Percentiles rank a stretch among this genome's conserved stretches.
These are phyloP conservation scores for Philereme transversata DNA, from an alignment of 2,888 invertebrate species.

Conservation along the genomic window DNA sequence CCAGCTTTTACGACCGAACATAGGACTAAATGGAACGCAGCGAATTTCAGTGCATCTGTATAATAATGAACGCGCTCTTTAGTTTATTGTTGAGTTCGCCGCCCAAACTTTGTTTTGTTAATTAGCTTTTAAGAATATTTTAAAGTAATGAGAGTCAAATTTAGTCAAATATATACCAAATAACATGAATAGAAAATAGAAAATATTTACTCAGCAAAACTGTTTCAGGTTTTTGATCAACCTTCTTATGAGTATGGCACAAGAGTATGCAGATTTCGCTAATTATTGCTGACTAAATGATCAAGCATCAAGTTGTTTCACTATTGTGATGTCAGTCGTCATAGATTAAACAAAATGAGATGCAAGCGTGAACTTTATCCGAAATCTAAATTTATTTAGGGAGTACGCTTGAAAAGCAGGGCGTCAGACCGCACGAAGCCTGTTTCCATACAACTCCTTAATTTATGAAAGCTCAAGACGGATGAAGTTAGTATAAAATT, in stretches of 20 bases:
- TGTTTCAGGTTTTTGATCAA: too few relatives aligned
- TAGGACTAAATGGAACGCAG: constrained; percentile 41
- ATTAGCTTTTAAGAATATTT: constrained; percentile 18
- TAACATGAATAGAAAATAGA: too few relatives aligned
- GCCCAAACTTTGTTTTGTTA: constrained; percentile 34
- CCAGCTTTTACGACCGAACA: constrained; percentile 49
- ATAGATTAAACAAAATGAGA: constrained; percentile 24
- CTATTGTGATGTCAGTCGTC: constrained; percentile 8
- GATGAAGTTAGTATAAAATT: constrained; percentile 78
- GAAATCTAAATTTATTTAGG: constrained; percentile 54
- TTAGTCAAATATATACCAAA: too few relatives aligned
- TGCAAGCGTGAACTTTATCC: constrained; percentile 29
- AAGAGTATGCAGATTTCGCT: too few relatives aligned
- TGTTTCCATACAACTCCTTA: constrained; percentile 55
- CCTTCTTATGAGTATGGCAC: too few relatives aligned
- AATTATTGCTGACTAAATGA: too few relatives aligned
- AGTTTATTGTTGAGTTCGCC: constrained; percentile 42
- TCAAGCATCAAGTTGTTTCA: neutral
- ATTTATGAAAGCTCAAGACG: constrained; percentile 72
- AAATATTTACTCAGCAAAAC: too few relatives aligned
- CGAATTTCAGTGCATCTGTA: constrained; percentile 37
- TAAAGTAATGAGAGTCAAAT: too few relatives aligned
- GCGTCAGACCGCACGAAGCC: constrained; percentile 53
- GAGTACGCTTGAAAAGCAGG: constrained; percentile 39
- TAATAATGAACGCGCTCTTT: constrained; percentile 48